phyloP scores from a whole-genome alignment of 2,888 invertebrate genomes.

The Enoplolaimus lenunculus region DNA sequence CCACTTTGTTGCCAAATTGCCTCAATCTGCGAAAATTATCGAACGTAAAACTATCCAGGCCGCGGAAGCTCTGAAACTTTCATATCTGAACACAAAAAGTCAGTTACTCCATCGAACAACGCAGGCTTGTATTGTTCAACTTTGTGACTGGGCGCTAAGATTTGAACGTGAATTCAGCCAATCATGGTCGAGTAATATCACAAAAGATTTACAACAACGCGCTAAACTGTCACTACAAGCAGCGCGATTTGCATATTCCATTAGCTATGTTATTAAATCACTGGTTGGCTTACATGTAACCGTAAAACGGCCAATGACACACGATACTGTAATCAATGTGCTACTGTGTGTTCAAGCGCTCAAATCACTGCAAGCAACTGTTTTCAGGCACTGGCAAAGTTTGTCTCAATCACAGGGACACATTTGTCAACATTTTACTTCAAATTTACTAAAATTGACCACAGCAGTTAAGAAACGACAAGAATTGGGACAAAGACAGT shows the following conservation, averaged over 20 bases:
- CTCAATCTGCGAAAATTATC: too few species aligned
- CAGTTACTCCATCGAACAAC: too few species aligned
- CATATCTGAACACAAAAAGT: too few species aligned
- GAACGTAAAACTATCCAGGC: constrained; percentile 1
- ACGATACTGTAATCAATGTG: constrained; percentile 57
- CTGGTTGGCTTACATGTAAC: constrained; percentile 57
- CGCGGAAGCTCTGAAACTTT: not conserved
- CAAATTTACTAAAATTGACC: too few species aligned
- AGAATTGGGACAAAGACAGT: constrained; percentile 35
- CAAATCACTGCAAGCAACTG: too few species aligned
- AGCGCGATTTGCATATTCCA: constrained; percentile 49
- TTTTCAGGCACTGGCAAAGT: too few species aligned
- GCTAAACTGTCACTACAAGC: constrained; percentile 51
- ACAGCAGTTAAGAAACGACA: constrained; percentile 12
- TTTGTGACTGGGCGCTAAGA: constrained; percentile 5
- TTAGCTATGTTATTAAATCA: constrained; percentile 50
- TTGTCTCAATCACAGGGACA: too few species aligned
- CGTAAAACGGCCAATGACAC: constrained; percentile 62
- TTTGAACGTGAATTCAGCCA: too few species aligned
- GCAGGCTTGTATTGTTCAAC: constrained; percentile 9
- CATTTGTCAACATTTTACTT: too few species aligned
- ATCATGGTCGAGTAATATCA: constrained; percentile 18
- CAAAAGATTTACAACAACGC: constrained; percentile 49
- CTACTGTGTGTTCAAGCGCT: constrained; percentile 46
- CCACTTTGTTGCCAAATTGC: constrained; percentile 56